phyloP scores from a whole-genome alignment of 2,797 vertebrate species.

The Bradypodion ventrale region DNA sequence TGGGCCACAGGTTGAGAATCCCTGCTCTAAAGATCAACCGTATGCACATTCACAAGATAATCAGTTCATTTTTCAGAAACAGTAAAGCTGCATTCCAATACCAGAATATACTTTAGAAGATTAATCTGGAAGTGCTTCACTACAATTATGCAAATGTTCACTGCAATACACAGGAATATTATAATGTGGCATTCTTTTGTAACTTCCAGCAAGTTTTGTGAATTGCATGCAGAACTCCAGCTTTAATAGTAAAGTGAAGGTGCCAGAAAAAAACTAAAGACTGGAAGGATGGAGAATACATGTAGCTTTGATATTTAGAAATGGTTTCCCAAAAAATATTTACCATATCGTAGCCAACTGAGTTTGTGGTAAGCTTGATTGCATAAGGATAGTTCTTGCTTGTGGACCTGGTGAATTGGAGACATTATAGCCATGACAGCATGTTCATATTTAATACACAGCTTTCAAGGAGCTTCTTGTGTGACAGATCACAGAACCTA shows the following conservation, averaged over 20 bases:
- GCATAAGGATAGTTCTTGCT: constrained; percentile 98
- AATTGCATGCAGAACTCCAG: not conserved
- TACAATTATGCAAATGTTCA: not conserved
- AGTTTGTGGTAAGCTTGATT: constrained; percentile 95
- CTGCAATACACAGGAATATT: not conserved
- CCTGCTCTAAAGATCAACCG: not conserved
- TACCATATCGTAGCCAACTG: constrained; percentile 98
- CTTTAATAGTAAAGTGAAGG: constrained; percentile 3
- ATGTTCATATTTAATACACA: not conserved
- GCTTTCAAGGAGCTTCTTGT: not conserved
- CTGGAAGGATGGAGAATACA: not conserved
- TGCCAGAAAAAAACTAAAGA: not conserved
- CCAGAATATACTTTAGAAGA: not conserved
- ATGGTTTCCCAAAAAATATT: constrained; percentile 54
- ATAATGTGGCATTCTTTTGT: not conserved
- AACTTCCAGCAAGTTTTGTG: not conserved
- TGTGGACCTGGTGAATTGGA: constrained; percentile 85
- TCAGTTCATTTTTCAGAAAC: not conserved
- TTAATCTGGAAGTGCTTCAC: not conserved
- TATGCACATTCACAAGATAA: not conserved
- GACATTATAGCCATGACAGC: constrained; percentile 25
- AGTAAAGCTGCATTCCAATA: not conserved
- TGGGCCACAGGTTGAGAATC: too few relatives aligned
- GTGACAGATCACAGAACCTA: not conserved
- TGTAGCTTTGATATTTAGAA: constrained; percentile 7